Percentiles rank a stretch among this genome's conserved stretches.
Conservation (phyloP, 2,113 vertebrate species). For the Baryphthengus martii region DNA sequence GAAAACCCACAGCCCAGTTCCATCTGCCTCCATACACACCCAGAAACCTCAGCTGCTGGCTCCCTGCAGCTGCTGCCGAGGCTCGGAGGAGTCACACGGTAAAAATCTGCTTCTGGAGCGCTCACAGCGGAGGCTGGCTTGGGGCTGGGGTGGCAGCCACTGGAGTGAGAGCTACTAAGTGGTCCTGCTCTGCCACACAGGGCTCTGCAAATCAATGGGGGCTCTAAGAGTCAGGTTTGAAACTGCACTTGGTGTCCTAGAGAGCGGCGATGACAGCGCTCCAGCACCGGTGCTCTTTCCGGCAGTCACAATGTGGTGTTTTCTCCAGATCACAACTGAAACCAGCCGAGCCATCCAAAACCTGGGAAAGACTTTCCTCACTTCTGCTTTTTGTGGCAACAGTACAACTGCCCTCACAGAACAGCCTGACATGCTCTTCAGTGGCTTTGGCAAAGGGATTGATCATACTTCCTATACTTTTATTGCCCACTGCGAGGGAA, state of each 20-base stretch:
- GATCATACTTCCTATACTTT: neutral
- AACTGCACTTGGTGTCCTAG: neutral
- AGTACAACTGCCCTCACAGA: neutral
- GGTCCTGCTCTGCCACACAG: neutral
- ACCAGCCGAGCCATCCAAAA: neutral
- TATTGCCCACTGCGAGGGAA: neutral
- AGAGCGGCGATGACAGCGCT: neutral
- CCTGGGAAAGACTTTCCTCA: neutral
- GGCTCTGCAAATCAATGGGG: neutral
- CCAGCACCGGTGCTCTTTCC: neutral
- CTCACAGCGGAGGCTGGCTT: neutral
- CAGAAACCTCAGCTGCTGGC: constrained; percentile 20
- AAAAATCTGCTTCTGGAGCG: neutral
- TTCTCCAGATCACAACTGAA: neutral
- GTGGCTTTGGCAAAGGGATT: neutral
- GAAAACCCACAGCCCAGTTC: neutral
- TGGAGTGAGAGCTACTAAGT: neutral
- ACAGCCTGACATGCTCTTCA: neutral
- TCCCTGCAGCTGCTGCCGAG: constrained; percentile 3
- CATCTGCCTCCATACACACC: neutral
- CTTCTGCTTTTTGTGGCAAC: neutral
- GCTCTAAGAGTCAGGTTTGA: neutral
- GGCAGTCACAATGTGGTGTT: neutral
- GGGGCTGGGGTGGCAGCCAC: neutral
- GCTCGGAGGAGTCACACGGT: neutral